Evolutionary conservation across 2,797 vertebrate genomes (phyloP).

Genomic region (Megalops cyprinoides): DNA sequence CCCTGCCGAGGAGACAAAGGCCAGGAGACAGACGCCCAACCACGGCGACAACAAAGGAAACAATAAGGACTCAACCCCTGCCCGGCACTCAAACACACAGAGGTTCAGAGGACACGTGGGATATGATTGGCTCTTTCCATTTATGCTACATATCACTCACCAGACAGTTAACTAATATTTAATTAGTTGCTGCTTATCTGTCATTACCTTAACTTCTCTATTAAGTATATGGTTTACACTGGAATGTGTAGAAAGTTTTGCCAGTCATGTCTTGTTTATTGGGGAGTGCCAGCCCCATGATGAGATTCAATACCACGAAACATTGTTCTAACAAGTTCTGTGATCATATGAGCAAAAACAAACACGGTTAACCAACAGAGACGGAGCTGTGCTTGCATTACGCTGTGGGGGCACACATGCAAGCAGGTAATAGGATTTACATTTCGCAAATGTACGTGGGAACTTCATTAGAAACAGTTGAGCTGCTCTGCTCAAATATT

Average conservation of each 20-base stretch:
- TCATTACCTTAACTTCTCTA: not conserved
- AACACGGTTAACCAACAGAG: not conserved
- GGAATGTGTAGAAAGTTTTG: too few relatives aligned
- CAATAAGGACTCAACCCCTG: not conserved
- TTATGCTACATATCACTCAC: not conserved
- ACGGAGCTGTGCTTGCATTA: not conserved
- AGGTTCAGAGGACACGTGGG: too few relatives aligned
- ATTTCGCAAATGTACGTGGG: not conserved
- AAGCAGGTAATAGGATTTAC: not conserved
- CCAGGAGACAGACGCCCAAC: constrained; percentile 50
- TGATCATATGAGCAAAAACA: not conserved
- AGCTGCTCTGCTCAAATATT: not conserved
- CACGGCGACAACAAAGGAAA: constrained; percentile 38
- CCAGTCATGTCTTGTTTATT: too few relatives aligned
- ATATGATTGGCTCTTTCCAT: not conserved
- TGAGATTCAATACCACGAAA: too few relatives aligned
- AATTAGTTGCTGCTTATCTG: not conserved
- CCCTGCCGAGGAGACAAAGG: constrained; percentile 46
- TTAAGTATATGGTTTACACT: not conserved
- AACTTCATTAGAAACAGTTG: not conserved
- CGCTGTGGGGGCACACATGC: not conserved
- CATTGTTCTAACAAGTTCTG: too few relatives aligned
- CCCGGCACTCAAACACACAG: too few relatives aligned
- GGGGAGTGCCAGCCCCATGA: too few relatives aligned
- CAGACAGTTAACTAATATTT: not conserved